Evolutionary conservation across 1,140 invertebrate genomes (phyloP).

Genomic region (Drosophila novamexicana): DNA sequence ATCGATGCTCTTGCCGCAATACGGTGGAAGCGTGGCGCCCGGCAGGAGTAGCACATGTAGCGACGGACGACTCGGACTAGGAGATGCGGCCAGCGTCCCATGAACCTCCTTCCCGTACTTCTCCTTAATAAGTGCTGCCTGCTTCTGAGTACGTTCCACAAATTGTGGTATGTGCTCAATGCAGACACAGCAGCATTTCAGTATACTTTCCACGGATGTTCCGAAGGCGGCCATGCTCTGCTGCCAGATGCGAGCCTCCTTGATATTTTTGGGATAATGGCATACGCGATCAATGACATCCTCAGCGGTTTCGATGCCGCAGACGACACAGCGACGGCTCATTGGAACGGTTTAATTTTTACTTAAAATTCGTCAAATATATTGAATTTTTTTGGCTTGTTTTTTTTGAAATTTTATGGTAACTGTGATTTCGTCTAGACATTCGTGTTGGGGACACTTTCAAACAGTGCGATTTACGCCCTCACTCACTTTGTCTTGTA

Average conservation of each 20-base stretch:
- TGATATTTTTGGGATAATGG: slow-evolving; percentile 56
- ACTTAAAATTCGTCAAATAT: slow-evolving; percentile 10
- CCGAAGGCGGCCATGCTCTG: slow-evolving; percentile 51
- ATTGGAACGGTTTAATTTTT: slow-evolving; percentile 14
- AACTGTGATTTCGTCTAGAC: neutral
- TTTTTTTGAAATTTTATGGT: neutral
- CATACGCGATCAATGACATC: slow-evolving; percentile 24
- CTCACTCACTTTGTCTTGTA: slow-evolving; percentile 23
- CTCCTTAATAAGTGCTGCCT: slow-evolving; percentile 22
- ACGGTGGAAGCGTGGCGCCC: slow-evolving; percentile 41
- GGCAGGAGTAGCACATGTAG: slow-evolving; percentile 59
- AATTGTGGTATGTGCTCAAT: slow-evolving; percentile 68
- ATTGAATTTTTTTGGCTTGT: neutral
- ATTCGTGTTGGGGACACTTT: neutral
- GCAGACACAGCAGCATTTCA: slow-evolving; percentile 59
- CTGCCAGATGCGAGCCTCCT: slow-evolving; percentile 65
- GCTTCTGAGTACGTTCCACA: slow-evolving; percentile 49
- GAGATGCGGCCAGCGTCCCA: too few relatives aligned
- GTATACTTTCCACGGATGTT: slow-evolving; percentile 41
- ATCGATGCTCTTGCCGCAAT: slow-evolving; percentile 30
- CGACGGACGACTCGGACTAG: slow-evolving; percentile 9
- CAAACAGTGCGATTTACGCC: slow-evolving; percentile 9
- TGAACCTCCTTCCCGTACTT: neutral
- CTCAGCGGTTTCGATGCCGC: slow-evolving; percentile 33
- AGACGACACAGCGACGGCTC: slow-evolving; percentile 60